Evolutionary conservation across 2,888 invertebrate genomes (phyloP).

Genomic region (Ctena decussata): DNA sequence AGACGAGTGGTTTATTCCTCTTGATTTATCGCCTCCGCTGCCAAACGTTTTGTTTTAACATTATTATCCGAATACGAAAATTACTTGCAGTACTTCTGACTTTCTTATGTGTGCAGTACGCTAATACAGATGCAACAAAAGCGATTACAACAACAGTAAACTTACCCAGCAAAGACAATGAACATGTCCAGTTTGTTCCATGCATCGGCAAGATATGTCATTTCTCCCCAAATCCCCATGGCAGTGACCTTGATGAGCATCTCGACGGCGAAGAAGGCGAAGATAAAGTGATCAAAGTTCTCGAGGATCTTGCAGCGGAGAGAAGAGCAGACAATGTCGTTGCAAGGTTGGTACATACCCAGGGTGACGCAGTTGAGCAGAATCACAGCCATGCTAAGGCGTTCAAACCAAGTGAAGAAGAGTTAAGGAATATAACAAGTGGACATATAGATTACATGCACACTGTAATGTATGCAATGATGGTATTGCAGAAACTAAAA

Average conservation of each 20-base stretch:
- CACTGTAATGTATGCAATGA: too few relatives aligned
- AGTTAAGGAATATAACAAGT: constrained; percentile 80
- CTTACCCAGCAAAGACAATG: constrained; percentile 98
- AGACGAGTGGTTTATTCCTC: too few relatives aligned
- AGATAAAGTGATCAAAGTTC: constrained; percentile 99
- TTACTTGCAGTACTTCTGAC: too few relatives aligned
- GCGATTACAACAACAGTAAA: constrained; percentile 64
- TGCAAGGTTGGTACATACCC: constrained; percentile 99
- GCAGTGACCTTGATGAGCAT: constrained; percentile 99
- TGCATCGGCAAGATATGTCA: constrained; percentile 98
- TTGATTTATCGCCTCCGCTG: too few relatives aligned
- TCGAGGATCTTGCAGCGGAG: constrained; percentile 89
- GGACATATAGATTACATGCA: too few relatives aligned
- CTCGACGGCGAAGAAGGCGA: constrained; percentile 98
- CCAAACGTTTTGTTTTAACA: too few relatives aligned
- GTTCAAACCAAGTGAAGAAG: constrained; percentile 96
- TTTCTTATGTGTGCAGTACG: too few relatives aligned
- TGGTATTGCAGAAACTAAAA: too few relatives aligned
- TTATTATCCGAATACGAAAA: too few relatives aligned
- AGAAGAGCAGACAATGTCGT: constrained; percentile 90
- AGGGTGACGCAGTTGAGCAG: constrained; percentile 99
- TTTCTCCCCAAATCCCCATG: constrained; percentile 96
- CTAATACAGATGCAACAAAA: too few relatives aligned
- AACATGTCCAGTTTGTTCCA: constrained; percentile 99
- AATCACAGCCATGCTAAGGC: constrained; percentile 99